Evolutionary conservation across 2,888 invertebrate species (phyloP), one percentile per base, ranked within the genome.

Genomic region (Caenorhabditis doughertyi): DNA sequence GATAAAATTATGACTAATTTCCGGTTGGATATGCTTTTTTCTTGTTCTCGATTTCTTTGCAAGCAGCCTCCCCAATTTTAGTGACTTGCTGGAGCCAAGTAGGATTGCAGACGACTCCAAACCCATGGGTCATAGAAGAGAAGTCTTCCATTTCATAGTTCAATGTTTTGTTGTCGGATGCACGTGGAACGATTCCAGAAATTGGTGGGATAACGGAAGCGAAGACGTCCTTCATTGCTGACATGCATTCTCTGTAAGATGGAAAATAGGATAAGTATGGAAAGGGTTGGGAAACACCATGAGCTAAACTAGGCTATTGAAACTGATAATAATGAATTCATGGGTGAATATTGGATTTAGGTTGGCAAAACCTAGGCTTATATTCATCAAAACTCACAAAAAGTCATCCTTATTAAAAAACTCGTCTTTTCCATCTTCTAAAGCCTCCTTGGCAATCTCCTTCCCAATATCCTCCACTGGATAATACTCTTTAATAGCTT

Each of bases 381-480:
- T n/a, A n/a, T n/a, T n/a, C n/a, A n/a, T n/a, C n/a, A n/a, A 9
- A 39, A 62, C 62, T 62, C 5, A 62, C 62, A 18, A 25, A 44
- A 62, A 39, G 7, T 25, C 47, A 16, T 11, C 44, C 16, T 5
- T 13, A 4, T 21, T 13, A 23, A 13, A 23, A 9, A 27, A 8
- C 21, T 2, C 25, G 21, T 21, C 13, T 2, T 3, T 21, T 0
- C 3, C 39, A 42, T 21, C 21, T 2, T 11, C n/a, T 16, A 18
- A 2, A 8, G n/a, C 35, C 21, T 60, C 42, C 2, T 42, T 21
- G 39, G 23, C 11, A 8, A 42, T 23, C 23, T 60, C 42, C 11
- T 25, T 21, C 9, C 23, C 42, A n/a, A 60, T 39, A 21, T 42
- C 11, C 3, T 3, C 9, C 5, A 3, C 18, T 21, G 60, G 60